Conservation (phyloP, 1,140 invertebrate species). For the Saxidomus purpurata region DNA sequence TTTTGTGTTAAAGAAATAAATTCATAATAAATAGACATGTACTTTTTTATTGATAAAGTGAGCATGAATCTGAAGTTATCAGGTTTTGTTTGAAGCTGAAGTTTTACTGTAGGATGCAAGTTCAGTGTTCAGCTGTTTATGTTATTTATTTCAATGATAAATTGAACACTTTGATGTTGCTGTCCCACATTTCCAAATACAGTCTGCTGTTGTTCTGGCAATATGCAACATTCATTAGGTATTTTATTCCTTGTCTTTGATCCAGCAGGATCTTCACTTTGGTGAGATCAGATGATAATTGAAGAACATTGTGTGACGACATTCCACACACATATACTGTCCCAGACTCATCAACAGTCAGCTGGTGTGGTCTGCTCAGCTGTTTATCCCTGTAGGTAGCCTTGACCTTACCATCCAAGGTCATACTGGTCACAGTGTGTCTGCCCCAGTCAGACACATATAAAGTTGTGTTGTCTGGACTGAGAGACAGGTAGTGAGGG, state of each 20-base stretch:
- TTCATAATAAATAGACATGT: no score
- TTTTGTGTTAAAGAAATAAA: no score
- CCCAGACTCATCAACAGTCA: background rate
- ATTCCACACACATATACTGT: constrained; percentile 20
- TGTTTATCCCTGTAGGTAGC: background rate
- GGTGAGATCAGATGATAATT: background rate
- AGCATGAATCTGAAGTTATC: no score
- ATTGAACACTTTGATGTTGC: constrained; percentile 1
- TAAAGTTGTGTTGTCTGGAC: constrained; percentile 8
- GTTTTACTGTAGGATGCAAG: no score
- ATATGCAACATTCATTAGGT: background rate
- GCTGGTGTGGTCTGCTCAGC: background rate
- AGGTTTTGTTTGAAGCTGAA: no score
- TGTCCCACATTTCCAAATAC: background rate
- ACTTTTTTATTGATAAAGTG: no score
- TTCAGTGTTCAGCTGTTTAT: no score
- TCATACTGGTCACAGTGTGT: background rate
- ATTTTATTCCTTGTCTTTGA: background rate
- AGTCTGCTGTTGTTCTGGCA: background rate
- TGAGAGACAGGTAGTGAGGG: background rate
- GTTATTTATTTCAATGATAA: no score
- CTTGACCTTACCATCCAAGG: constrained; percentile 1
- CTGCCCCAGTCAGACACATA: background rate
- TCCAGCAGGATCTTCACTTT: constrained; percentile 9
- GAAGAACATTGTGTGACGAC: constrained; percentile 2